Conservation (phyloP, 2,888 invertebrate genomes). For the Drosophila cyrtoloma region DNA sequence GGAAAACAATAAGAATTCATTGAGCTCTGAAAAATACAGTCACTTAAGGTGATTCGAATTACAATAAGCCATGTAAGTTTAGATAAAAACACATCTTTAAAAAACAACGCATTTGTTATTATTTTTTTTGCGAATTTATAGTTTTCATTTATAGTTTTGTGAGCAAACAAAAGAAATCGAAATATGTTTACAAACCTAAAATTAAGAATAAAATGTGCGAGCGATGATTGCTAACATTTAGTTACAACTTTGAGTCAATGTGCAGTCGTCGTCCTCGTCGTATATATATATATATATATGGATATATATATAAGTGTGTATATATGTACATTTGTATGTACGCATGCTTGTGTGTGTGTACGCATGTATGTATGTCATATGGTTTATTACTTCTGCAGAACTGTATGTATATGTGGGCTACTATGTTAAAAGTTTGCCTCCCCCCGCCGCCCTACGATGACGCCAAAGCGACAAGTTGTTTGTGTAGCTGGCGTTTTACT, state of each 20-base stretch:
- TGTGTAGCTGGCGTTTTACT: conserved; percentile 33
- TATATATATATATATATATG: background rate
- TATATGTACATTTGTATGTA: conserved; percentile 1
- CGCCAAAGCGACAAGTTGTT: conserved; percentile 67
- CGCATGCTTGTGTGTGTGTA: background rate
- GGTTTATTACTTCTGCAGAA: conserved; percentile 57
- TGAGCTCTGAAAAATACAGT: background rate
- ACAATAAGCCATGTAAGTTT: background rate
- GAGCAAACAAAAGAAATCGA: background rate
- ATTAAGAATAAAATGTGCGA: conserved; percentile 25
- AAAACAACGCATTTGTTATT: background rate
- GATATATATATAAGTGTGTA: background rate
- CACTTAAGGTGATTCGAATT: background rate
- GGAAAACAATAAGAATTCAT: background rate
- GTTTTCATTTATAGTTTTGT: background rate
- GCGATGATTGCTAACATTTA: conserved; percentile 26
- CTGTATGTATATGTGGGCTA: conserved; percentile 68
- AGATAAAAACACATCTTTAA: background rate
- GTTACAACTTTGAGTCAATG: conserved; percentile 57
- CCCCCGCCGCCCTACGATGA: conserved; percentile 20
- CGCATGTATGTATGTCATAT: conserved; percentile 47
- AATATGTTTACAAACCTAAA: background rate
- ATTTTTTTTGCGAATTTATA: background rate
- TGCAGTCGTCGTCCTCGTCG: conserved; percentile 50
- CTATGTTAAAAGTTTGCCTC: conserved; percentile 75